These are phyloP conservation scores for Spatula versicolor DNA, from an alignment of 2,797 vertebrate species.

Conservation along the genomic window DNA sequence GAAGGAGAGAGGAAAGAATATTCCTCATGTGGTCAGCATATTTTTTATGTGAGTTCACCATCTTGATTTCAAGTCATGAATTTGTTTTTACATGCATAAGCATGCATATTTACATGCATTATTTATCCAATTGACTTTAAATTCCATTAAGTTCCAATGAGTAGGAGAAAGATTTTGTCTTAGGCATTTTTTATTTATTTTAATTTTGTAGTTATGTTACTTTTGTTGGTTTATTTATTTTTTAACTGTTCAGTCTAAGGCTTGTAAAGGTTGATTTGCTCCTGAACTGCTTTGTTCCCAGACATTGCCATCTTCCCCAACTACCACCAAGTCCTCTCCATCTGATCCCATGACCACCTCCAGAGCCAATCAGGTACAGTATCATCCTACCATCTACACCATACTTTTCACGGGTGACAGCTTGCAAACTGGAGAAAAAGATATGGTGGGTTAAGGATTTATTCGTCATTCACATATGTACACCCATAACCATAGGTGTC, in stretches of 20 bases:
- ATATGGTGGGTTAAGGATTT: conserved; percentile 85
- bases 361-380: conserved; percentile 91
- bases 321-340: conserved; percentile 92
- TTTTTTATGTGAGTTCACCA: conserved; percentile 80
- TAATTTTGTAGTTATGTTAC: conserved; percentile 82
- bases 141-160: conserved; percentile 85
- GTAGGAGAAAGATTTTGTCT: conserved; percentile 75
- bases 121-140: conserved; percentile 80
- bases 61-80: conserved; percentile 83
- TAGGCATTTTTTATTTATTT: conserved; percentile 79
- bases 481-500: conserved; percentile 77
- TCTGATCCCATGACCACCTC: conserved; percentile 91
- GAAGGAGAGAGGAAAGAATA: conserved; percentile 75
- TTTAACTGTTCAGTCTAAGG: conserved; percentile 83
- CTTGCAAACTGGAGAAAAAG: conserved; percentile 82
- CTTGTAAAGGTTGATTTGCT: conserved; percentile 89
- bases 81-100: conserved; percentile 85
- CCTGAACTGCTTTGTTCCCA: conserved; percentile 91
- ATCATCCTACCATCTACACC: conserved; percentile 88
- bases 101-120: conserved; percentile 83
- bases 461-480: conserved; percentile 82
- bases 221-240: conserved; percentile 80
- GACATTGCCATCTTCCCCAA: conserved; percentile 92
- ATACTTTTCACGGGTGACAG: conserved; percentile 84
- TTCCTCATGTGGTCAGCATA: conserved; percentile 74